Evolutionary conservation across 2,113 vertebrate genomes (phyloP), one percentile per base, ranked within the genome.

Genomic region (Dasyurus viverrinus): DNA sequence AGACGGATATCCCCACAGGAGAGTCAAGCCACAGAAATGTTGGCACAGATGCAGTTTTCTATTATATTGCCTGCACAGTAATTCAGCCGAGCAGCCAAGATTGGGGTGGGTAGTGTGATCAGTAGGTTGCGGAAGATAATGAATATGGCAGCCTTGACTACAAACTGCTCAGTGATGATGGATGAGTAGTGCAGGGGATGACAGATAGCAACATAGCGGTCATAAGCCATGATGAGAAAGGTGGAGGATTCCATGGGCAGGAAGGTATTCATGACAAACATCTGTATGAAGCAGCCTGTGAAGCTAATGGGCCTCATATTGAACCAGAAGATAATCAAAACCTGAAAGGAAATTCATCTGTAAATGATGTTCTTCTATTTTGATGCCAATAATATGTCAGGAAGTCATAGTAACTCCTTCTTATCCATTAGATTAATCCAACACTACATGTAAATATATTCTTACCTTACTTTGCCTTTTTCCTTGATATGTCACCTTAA

Each of bases 241-340:
- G 96, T 97, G 52, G 95, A 96, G 0, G 97, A 97, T 90, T 98
- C 97, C 92, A 96, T 95, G 30, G 97, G 94, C 91, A 97, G 94
- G 42, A 97, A 97, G 50, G 96, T 95, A 27, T 98, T 97, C 96
- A 98, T 97, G 89, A 97, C 50, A 60, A 98, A 98, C 96, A 98
- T 97, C 93, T 98, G 97, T 46, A 97, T 93, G 90, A 98, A 97
- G 94, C 97, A 98, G 4, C 95, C 93, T 24, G 22, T 19, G 93
- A 97, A 97, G 90, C 95, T 97, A 90, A 97, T 96, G 47, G 42
- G 50, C 52, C 96, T 98, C 96, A 96, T 94, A 93, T 97, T 76
- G 60, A 98, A 96, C 98, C 95, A 97, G 90, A 98, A 97, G 96
- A 97, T 97, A 46, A 97, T n/a, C 91, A 97, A 95, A 55, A 97